A percentile compares a stretch with the other conserved stretches of the same genome.
These are phyloP conservation scores for Tiliacea citrago DNA, from an alignment of 2,888 invertebrate genomes.

Conservation along the genomic window DNA sequence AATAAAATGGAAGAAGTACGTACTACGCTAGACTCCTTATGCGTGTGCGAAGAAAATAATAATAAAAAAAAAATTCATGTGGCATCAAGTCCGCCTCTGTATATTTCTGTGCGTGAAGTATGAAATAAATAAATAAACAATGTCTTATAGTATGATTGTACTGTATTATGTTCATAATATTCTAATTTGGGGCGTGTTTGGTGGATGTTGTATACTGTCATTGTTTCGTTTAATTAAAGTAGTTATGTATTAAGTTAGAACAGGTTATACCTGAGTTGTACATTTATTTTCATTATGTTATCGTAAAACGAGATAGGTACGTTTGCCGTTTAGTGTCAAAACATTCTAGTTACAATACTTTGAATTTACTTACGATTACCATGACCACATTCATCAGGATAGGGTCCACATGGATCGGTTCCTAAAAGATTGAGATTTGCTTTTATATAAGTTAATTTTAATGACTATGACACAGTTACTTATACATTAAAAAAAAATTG, in stretches of 20 bases:
- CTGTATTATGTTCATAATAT: too few species aligned
- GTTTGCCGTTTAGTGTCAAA: too few species aligned
- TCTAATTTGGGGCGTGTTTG: too few species aligned
- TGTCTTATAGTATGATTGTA: too few species aligned
- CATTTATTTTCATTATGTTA: background rate
- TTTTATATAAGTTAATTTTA: background rate
- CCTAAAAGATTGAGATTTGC: slow-evolving; percentile 5
- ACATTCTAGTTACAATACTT: background rate
- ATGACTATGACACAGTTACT: background rate
- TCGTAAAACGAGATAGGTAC: background rate
- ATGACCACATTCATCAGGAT: background rate
- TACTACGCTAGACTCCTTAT: too few species aligned
- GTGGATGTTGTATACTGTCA: background rate
- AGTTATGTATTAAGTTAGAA: background rate
- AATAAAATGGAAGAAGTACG: too few species aligned
- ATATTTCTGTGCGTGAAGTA: too few species aligned
- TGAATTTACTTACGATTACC: slow-evolving; percentile 22
- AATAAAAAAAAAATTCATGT: too few species aligned
- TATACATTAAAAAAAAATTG: too few species aligned
- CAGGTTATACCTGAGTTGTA: background rate
- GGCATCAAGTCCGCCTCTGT: too few species aligned
- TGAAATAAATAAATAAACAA: too few species aligned
- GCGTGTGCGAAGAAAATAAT: too few species aligned
- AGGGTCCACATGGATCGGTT: background rate
- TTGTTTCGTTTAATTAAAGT: background rate